Percentiles rank a stretch among this genome's conserved stretches.
phyloP scores from a whole-genome alignment of 1,140 invertebrate genomes.

The Homarus americanus region DNA sequence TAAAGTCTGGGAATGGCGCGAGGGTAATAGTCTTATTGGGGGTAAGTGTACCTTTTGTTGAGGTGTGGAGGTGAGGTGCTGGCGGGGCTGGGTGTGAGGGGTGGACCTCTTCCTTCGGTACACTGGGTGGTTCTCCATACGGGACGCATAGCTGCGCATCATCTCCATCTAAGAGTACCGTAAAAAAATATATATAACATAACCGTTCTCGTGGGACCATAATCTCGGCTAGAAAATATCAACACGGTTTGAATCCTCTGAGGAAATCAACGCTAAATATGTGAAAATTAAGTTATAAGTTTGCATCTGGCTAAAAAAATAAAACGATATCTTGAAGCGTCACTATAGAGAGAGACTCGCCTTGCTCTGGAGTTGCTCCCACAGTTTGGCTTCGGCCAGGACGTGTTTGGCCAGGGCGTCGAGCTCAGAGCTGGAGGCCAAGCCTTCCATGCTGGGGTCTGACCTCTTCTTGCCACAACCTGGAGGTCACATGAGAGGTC shows the following conservation, averaged over 20 bases:
- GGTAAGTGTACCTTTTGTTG: conserved; percentile 6
- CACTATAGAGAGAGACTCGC: too few relatives aligned
- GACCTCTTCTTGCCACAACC: conserved; percentile 58
- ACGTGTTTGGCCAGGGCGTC: conserved; percentile 52
- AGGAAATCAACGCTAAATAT: neutral
- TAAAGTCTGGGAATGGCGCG: too few relatives aligned
- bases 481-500: too few relatives aligned
- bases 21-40: too few relatives aligned
- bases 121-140: conserved; percentile 41
- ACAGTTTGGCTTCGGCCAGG: conserved; percentile 61
- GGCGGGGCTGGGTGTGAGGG: neutral
- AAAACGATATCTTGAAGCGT: too few relatives aligned
- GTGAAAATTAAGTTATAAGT: neutral
- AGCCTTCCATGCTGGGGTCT: neutral
- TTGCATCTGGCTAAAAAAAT: too few relatives aligned
- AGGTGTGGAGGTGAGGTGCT: neutral
- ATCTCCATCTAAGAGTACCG: conserved; percentile 39
- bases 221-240: neutral
- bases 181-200: neutral
- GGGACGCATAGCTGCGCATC: conserved; percentile 19
- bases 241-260: neutral
- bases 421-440: conserved; percentile 33
- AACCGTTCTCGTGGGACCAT: neutral
- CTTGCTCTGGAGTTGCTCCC: conserved; percentile 69
- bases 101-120: conserved; percentile 43